Percentiles rank a stretch among this genome's conserved stretches.
These are phyloP conservation scores for Excalfactoria chinensis DNA, from an alignment of 2,113 vertebrate species.

Conservation along the genomic window DNA sequence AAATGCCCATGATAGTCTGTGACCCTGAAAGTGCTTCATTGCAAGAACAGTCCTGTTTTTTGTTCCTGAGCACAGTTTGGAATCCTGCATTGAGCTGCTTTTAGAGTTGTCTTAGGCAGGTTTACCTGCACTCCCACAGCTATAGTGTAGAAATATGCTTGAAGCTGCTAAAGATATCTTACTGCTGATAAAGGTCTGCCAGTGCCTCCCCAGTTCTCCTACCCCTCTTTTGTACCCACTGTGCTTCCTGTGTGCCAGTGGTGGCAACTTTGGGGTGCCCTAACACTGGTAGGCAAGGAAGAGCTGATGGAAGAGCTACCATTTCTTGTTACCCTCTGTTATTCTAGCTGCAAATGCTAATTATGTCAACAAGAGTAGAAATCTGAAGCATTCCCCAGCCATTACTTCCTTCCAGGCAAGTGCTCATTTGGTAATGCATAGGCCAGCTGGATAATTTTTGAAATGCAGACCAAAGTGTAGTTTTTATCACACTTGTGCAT, in stretches of 20 bases:
- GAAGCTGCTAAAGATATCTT: not conserved
- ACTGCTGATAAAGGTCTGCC: not conserved
- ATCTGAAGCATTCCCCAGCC: not conserved
- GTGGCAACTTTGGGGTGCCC: not conserved
- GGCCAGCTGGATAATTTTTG: not conserved
- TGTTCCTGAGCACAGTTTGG: not conserved
- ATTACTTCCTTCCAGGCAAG: not conserved
- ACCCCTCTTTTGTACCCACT: not conserved
- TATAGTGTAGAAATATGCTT: not conserved
- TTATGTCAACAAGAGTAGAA: not conserved
- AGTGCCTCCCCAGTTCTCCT: not conserved
- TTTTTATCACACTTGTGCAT: conserved; percentile 55
- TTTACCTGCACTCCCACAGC: not conserved
- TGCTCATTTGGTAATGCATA: not conserved
- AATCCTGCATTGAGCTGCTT: not conserved
- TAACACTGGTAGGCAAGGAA: not conserved
- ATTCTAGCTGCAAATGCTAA: not conserved
- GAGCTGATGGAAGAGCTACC: fast-evolving
- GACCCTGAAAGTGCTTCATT: not conserved
- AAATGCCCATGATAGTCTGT: not conserved
- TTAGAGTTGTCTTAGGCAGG: not conserved
- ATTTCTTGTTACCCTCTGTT: not conserved
- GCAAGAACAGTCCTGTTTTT: not conserved
- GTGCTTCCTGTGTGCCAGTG: not conserved
- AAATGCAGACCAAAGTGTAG: not conserved